phyloP scores from a whole-genome alignment of 1,140 invertebrate genomes.

The Drosophila parabipectinata region DNA sequence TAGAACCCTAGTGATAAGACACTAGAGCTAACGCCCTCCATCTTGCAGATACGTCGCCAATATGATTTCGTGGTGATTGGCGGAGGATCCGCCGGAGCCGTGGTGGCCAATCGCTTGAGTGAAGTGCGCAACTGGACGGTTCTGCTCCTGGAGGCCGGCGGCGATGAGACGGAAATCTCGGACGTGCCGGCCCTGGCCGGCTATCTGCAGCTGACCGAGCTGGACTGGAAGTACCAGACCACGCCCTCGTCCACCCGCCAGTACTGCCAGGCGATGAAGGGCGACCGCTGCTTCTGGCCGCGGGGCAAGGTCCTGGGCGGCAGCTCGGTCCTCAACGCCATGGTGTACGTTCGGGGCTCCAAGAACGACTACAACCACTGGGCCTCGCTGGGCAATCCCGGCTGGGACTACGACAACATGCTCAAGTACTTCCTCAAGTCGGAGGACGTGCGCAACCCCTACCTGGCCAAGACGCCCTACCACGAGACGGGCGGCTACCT shows the following conservation, averaged over 20 bases:
- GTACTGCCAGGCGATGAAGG: constrained; percentile 93
- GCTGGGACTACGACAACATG: constrained; percentile 95
- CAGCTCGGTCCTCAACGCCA: constrained; percentile 96
- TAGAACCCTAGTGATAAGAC: background rate
- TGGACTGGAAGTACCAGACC: constrained; percentile 97
- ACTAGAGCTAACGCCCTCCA: background rate
- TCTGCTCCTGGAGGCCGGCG: constrained; percentile 92
- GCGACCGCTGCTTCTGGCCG: constrained; percentile 94
- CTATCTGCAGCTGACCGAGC: constrained; percentile 90
- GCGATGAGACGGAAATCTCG: constrained; percentile 92
- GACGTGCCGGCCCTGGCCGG: constrained; percentile 91
- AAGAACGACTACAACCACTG: constrained; percentile 96
- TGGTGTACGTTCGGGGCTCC: constrained; percentile 97
- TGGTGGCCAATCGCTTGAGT: constrained; percentile 94
- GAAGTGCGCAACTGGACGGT: constrained; percentile 92
- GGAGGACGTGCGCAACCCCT: constrained; percentile 94
- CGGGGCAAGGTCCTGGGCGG: constrained; percentile 96
- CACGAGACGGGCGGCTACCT: constrained; percentile 92
- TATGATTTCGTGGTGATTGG: constrained; percentile 95
- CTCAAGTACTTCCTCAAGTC: constrained; percentile 95
- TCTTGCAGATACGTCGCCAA: constrained; percentile 87
- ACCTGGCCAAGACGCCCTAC: constrained; percentile 89
- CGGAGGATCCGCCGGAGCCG: constrained; percentile 96
- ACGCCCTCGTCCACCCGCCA: constrained; percentile 90
- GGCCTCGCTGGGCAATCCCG: constrained; percentile 92